Evolutionary conservation across 2,113 vertebrate genomes (phyloP).

Genomic region (Cheirogaleus medius): DNA sequence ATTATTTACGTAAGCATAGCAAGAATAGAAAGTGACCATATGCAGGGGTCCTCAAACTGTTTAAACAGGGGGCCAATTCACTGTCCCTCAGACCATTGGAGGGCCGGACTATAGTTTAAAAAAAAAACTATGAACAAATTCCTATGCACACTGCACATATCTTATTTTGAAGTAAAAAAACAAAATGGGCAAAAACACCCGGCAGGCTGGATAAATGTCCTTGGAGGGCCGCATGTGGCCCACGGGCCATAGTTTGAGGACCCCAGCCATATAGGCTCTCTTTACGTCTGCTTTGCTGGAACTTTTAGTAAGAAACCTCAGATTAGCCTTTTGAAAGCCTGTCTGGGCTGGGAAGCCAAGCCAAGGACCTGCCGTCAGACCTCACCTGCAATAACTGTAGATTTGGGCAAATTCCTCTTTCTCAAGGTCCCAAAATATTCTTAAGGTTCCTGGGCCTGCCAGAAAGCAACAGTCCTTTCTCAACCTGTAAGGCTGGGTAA

Average conservation of each 20-base stretch:
- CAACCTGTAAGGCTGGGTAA: not conserved
- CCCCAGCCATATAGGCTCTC: no score
- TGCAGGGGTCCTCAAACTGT: no score
- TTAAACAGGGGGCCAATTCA: no score
- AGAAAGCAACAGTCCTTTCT: not conserved
- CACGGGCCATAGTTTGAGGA: no score
- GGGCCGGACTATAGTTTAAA: no score
- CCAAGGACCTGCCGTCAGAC: not conserved
- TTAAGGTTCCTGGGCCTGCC: not conserved
- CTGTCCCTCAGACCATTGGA: no score
- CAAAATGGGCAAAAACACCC: no score
- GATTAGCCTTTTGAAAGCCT: not conserved
- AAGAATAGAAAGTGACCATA: not conserved
- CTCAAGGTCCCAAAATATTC: not conserved
- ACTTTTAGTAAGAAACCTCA: not conserved
- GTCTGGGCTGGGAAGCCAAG: not conserved
- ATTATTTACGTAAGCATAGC: not conserved
- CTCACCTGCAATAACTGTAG: not conserved
- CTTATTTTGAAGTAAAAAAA: no score
- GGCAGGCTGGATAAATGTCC: no score
- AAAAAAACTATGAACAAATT: no score
- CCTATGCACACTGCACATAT: no score
- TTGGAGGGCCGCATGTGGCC: no score
- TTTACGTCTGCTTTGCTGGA: not conserved
- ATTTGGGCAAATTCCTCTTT: not conserved